Percentiles rank a stretch among this genome's conserved stretches.
Conservation (phyloP, 2,113 vertebrate genomes). For the Nothocercus nigrocapillus region DNA sequence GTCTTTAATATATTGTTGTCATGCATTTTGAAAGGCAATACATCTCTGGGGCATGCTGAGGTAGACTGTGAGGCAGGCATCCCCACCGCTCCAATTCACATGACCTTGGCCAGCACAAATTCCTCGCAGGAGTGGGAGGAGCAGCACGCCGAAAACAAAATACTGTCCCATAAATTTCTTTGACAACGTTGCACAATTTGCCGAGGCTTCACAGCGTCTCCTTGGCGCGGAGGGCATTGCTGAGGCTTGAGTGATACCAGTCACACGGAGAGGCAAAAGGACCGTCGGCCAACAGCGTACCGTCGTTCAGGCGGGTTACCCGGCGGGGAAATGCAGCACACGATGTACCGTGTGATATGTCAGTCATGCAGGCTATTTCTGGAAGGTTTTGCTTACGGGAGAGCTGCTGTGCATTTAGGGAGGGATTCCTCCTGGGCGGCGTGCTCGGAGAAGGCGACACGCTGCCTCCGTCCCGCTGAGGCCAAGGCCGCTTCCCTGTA, state of each 20-base stretch:
- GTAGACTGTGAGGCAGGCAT: slow-evolving; percentile 10
- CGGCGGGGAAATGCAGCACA: slow-evolving; percentile 24
- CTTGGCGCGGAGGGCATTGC: slow-evolving; percentile 12
- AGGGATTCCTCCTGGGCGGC: slow-evolving; percentile 25
- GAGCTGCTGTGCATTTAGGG: slow-evolving; percentile 15
- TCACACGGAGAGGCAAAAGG: slow-evolving; percentile 5
- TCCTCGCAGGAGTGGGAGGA: slow-evolving; percentile 44
- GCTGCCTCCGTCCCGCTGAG: background rate
- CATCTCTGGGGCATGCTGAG: background rate
- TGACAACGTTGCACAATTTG: slow-evolving; percentile 48
- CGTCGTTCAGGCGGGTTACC: slow-evolving; percentile 58
- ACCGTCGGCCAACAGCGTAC: slow-evolving; percentile 24
- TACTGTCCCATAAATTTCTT: slow-evolving; percentile 46
- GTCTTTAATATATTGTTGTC: background rate
- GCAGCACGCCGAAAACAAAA: background rate
- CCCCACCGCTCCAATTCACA: slow-evolving; percentile 13
- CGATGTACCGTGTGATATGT: slow-evolving; percentile 32
- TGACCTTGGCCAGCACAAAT: slow-evolving; percentile 25
- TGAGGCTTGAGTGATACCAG: background rate
- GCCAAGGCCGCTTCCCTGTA: background rate
- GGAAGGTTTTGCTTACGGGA: background rate
- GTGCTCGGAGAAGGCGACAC: background rate
- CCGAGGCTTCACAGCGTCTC: background rate
- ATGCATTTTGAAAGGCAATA: slow-evolving; percentile 7
- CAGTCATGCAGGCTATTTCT: slow-evolving; percentile 44